A percentile compares a stretch with the other conserved stretches of the same genome.
These are phyloP conservation scores for Rhaphigaster nebulosa DNA, from an alignment of 2,888 invertebrate species.

Conservation along the genomic window DNA sequence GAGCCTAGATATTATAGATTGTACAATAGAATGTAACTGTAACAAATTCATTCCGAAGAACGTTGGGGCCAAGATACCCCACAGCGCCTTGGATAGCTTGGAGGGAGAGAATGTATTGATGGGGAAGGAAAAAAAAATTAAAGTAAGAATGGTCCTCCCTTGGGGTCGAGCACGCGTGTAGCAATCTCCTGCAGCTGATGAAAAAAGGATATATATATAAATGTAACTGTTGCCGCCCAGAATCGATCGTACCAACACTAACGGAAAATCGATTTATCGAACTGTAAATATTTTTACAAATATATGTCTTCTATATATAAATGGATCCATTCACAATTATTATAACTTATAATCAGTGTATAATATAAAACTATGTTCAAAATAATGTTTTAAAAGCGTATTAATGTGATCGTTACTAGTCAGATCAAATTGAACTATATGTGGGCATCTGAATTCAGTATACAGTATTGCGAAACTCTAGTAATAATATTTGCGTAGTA, in stretches of 20 bases:
- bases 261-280: background rate
- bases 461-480: too few species aligned
- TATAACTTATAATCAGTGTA: too few species aligned
- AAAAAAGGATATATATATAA: slow-evolving; percentile 6
- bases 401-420: too few species aligned
- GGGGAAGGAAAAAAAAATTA: slow-evolving; percentile 9
- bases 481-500: too few species aligned
- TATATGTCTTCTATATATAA: too few species aligned
- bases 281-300: background rate
- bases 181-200: background rate
- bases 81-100: background rate
- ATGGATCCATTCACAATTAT: too few species aligned
- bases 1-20: background rate
- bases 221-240: background rate
- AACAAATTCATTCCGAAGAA: background rate
- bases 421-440: too few species aligned
- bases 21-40: background rate
- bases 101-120: slow-evolving; percentile 15
- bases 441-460: too few species aligned
- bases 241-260: background rate
- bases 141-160: slow-evolving; percentile 39
- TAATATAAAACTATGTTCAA: too few species aligned
- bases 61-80: slow-evolving; percentile 1
- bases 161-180: slow-evolving; percentile 27
- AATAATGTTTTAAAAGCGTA: too few species aligned